Evolutionary conservation across 2,888 invertebrate species (phyloP).

Genomic region (Lucinisca nassula): DNA sequence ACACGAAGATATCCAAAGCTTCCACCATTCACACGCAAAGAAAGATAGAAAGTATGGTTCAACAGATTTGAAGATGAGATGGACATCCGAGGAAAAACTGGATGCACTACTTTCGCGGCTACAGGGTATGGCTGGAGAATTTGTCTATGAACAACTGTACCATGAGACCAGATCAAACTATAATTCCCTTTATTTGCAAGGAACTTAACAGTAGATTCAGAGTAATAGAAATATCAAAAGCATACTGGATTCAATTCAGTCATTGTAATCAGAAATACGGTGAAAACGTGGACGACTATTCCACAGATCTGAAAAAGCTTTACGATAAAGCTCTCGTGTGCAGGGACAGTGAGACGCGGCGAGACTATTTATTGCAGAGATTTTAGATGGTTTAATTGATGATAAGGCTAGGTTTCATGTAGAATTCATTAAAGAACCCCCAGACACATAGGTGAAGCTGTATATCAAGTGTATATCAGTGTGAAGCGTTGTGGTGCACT

Average conservation of each 20-base stretch:
- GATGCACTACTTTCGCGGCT: slow-evolving; percentile 29
- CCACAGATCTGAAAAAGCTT: slow-evolving; percentile 39
- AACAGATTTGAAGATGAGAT: slow-evolving; percentile 39
- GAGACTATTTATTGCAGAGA: slow-evolving; percentile 43
- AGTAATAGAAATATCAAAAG: slow-evolving; percentile 29
- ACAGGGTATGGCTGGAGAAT: slow-evolving; percentile 38
- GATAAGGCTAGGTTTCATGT: slow-evolving; percentile 53
- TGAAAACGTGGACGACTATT: slow-evolving; percentile 30
- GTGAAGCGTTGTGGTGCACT: no score
- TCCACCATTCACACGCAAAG: slow-evolving; percentile 39
- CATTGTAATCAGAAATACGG: slow-evolving; percentile 19
- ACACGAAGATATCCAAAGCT: slow-evolving; percentile 12
- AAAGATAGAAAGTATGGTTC: slow-evolving; percentile 42
- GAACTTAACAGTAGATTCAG: slow-evolving; percentile 27
- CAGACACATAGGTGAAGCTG: slow-evolving; percentile 45
- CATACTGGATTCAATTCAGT: slow-evolving; percentile 19
- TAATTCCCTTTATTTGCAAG: slow-evolving; percentile 21
- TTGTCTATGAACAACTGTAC: slow-evolving; percentile 28
- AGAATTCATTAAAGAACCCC: slow-evolving; percentile 48
- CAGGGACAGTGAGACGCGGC: slow-evolving; percentile 35
- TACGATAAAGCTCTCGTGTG: slow-evolving; percentile 38
- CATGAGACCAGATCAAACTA: slow-evolving; percentile 16
- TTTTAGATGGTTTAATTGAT: slow-evolving; percentile 48
- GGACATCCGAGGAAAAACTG: slow-evolving; percentile 19
- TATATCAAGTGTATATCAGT: slow-evolving; percentile 25